Base-by-base conservation (phyloP, 2,113 vertebrate species). In the Trogon surrucura region DNA sequence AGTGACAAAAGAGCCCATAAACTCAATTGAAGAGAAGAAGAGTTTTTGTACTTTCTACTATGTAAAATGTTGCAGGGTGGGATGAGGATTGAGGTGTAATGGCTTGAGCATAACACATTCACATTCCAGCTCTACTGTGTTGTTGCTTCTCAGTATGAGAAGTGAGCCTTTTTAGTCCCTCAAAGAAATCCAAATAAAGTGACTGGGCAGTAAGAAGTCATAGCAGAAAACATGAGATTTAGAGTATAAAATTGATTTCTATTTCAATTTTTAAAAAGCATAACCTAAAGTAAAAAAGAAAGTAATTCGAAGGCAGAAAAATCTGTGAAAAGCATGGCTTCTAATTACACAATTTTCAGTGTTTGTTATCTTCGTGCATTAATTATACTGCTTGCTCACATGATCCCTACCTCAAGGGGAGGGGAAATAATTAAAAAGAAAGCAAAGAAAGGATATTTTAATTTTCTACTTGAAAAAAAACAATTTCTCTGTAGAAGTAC, bases 11-110 rank as follows among this genome's bases (percentile, higher is more conserved):
- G 30, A 51, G 8, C 8, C 7, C 3, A 3, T 4, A 34, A 4
- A 41, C 5, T 72, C 11, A 61, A 8, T 13, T 4, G 25, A 73
- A 93, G 22, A 83, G 88, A 53, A 8, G 21, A 23, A 36, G 4
- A 82, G 20, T 4, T 36, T 72, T 54, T 8, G 1, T 36, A 27
- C 44, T 87, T 79, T 71, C 34, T 38, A 64, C 7, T 17, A 53
- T 4, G 2, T 2, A 72, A 75, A 64, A 56, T 38, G 7, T 48
- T 61, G 2, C 1, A 4, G 12, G 3, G 0, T 13, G 13, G 2
- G 30, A 4, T 50, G 13, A 23, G 9, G 65, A 77, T 0, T 3
- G 3, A 57, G 5, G 29, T 77, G 85, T 69, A 83, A 77, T 29
- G 7, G 23, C 11, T 72, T 41, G n/a, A 48, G 16, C 8, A 51